phyloP scores from a whole-genome alignment of 2,888 invertebrate species.

The Kryphioiulus occultus region DNA sequence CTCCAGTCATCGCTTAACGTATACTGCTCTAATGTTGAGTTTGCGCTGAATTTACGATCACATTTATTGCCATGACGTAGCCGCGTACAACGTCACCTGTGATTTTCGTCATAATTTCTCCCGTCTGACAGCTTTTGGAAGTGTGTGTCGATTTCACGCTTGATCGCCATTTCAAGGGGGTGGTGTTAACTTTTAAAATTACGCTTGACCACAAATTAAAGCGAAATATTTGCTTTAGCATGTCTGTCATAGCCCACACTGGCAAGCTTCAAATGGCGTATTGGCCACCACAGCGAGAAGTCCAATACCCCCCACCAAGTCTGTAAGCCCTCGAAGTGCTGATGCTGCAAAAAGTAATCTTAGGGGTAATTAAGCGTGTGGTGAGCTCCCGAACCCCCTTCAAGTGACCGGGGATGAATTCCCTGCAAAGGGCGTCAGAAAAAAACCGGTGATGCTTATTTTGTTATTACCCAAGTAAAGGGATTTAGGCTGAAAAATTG shows the following conservation, averaged over 20 bases:
- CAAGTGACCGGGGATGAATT: neutral
- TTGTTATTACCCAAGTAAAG: conserved; percentile 18
- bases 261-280: neutral
- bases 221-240: neutral
- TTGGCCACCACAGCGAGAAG: neutral
- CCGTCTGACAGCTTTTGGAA: neutral
- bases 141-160: neutral
- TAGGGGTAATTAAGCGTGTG: neutral
- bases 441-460: neutral
- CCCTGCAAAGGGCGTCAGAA: conserved; percentile 2
- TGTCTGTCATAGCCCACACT: neutral
- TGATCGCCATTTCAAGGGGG: neutral
- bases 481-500: neutral
- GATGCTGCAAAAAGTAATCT: neutral
- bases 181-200: neutral
- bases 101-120: neutral
- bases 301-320: neutral
- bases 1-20: neutral
- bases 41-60: neutral
- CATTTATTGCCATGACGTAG: neutral
- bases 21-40: neutral
- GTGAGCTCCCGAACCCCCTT: neutral
- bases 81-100: neutral
- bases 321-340: neutral
- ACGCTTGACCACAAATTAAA: neutral